phyloP scores from a whole-genome alignment of 2,797 vertebrate genomes.

The Sebastes alutus region DNA sequence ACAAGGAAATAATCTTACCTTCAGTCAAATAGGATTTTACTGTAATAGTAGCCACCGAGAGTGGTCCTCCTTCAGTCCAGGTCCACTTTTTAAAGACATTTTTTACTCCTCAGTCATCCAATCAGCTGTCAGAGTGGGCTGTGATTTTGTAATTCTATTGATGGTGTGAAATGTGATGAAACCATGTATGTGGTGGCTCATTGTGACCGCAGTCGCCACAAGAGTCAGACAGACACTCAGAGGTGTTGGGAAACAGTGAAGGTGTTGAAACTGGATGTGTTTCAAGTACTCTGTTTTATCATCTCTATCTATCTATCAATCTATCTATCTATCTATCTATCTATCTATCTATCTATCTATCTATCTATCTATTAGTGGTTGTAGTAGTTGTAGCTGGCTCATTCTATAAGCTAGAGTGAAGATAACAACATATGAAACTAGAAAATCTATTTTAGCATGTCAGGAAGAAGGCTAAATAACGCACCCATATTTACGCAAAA shows the following conservation, averaged over 20 bases:
- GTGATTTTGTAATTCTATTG: neutral
- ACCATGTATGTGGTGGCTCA: neutral
- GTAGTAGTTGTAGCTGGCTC: too few species aligned
- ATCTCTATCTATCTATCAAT: too few species aligned
- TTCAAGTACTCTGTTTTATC: neutral
- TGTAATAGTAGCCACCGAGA: neutral
- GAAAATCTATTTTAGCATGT: too few species aligned
- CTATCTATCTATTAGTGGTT: too few species aligned
- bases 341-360: neutral
- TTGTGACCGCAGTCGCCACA: neutral
- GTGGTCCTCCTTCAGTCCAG: neutral
- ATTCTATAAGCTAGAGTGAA: too few species aligned
- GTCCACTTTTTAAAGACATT: neutral
- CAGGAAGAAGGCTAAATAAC: fast-evolving
- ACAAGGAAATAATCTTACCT: neutral
- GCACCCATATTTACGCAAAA: too few species aligned
- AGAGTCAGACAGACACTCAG: neutral
- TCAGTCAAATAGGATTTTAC: neutral
- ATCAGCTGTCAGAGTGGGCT: neutral
- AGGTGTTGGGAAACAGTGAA: neutral
- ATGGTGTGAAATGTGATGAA: neutral
- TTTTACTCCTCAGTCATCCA: neutral
- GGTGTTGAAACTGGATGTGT: neutral
- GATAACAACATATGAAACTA: too few species aligned
- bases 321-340: too few species aligned